These are phyloP conservation scores for Parapsyche elsis DNA, from an alignment of 1,140 invertebrate species.

Conservation along the genomic window DNA sequence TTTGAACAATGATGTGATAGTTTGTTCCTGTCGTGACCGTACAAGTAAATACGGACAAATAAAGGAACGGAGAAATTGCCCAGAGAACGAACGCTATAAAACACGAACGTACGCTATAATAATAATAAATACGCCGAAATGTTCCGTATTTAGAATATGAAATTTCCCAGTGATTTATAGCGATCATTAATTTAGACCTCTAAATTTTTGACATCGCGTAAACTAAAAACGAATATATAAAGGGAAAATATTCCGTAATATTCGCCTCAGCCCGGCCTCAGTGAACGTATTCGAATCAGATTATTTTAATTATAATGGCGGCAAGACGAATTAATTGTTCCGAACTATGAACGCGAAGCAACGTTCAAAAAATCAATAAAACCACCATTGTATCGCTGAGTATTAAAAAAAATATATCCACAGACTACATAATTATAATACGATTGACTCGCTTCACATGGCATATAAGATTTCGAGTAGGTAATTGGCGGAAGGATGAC, in stretches of 20 bases:
- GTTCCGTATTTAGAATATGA: conserved; percentile 35
- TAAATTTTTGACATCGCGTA: conserved; percentile 44
- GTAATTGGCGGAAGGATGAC: conserved; percentile 10
- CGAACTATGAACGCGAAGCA: too few species aligned
- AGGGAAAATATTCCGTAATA: conserved; percentile 14
- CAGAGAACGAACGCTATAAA: background rate
- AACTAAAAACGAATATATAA: conserved; percentile 10
- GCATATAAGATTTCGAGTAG: background rate
- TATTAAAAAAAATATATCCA: too few species aligned
- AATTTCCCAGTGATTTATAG: conserved; percentile 41
- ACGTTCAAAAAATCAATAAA: too few species aligned
- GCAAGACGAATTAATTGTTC: conserved; percentile 37
- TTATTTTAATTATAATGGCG: conserved; percentile 35
- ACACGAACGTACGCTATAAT: conserved; percentile 21
- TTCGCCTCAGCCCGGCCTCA: background rate
- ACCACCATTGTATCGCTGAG: too few species aligned
- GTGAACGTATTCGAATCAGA: conserved; percentile 33
- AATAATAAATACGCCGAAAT: conserved; percentile 35
- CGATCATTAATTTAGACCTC: conserved; percentile 48
- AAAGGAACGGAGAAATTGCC: conserved; percentile 14
- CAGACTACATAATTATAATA: too few species aligned
- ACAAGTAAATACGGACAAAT: conserved; percentile 5
- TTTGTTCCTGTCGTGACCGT: conserved; percentile 31
- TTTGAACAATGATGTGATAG: conserved; percentile 11
- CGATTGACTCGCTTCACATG: too few species aligned